A percentile compares a stretch with the other conserved stretches of the same genome.
Evolutionary conservation across 2,797 vertebrate genomes (phyloP).

Genomic region (Chelmon rostratus): DNA sequence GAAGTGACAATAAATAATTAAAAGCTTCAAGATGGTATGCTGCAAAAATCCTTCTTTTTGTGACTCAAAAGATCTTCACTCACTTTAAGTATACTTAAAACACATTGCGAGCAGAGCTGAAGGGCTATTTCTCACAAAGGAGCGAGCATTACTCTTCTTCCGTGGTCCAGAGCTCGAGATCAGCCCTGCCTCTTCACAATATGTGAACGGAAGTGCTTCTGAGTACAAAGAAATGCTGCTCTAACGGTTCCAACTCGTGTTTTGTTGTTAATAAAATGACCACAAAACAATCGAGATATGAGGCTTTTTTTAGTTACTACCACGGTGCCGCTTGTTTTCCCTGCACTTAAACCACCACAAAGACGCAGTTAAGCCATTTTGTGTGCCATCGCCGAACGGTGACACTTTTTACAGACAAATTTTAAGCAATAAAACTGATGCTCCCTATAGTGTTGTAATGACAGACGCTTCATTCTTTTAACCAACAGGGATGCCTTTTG

Average conservation of each 20-base stretch:
- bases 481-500: constrained; percentile 83
- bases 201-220: not conserved
- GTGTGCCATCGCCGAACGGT: constrained; percentile 22
- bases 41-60: not conserved
- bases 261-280: not conserved
- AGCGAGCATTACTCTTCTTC: constrained; percentile 10
- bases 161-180: not conserved
- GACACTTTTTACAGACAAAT: constrained; percentile 64
- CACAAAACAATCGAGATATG: not conserved
- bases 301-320: not conserved
- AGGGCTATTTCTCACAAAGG: constrained; percentile 9
- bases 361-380: constrained; percentile 25
- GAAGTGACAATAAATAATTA: not conserved
- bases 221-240: not conserved
- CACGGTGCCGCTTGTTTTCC: no score
- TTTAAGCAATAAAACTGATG: constrained; percentile 76
- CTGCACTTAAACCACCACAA: not conserved
- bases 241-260: not conserved
- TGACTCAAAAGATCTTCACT: not conserved
- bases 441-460: constrained; percentile 79
- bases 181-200: constrained; percentile 1
- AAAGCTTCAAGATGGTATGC: not conserved
- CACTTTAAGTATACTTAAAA: constrained; percentile 4
- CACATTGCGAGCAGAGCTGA: not conserved
- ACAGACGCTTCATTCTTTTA: constrained; percentile 81